These are phyloP conservation scores for Lithobius niger DNA, from an alignment of 1,140 invertebrate genomes.

Conservation along the genomic window DNA sequence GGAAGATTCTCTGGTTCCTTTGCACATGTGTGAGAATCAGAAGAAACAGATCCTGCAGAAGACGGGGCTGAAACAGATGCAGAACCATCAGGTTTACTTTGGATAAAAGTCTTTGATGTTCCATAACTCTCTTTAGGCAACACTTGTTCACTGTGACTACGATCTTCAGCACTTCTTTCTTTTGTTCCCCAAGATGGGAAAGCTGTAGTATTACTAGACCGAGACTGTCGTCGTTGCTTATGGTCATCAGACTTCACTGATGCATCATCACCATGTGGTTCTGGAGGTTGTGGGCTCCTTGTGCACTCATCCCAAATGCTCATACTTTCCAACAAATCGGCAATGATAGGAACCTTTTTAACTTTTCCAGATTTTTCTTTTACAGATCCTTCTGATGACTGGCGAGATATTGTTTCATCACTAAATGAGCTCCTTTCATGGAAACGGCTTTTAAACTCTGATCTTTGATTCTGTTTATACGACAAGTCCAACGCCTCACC, in stretches of 20 bases:
- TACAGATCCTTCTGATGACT: neutral
- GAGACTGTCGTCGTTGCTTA: neutral
- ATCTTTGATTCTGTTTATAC: neutral
- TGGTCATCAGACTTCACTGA: neutral
- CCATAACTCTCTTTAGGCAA: neutral
- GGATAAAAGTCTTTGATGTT: neutral
- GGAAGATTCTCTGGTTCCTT: neutral
- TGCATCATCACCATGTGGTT: neutral
- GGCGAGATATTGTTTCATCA: neutral
- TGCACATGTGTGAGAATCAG: too few relatives aligned
- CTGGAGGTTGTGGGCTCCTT: neutral
- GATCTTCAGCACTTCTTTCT: neutral
- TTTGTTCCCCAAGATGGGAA: neutral
- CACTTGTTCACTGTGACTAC: too few relatives aligned
- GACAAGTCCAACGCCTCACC: slow-evolving; percentile 15
- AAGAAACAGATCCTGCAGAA: neutral
- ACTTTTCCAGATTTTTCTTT: neutral
- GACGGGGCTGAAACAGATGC: neutral
- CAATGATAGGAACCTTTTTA: slow-evolving; percentile 2
- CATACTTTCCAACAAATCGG: slow-evolving; percentile 11
- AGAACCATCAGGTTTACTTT: neutral
- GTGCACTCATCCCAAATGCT: slow-evolving; percentile 1
- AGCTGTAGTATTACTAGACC: neutral
- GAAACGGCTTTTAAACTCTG: neutral
- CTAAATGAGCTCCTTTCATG: neutral